These are phyloP conservation scores for Atta colombica DNA, from an alignment of 1,140 invertebrate species.

Conservation along the genomic window DNA sequence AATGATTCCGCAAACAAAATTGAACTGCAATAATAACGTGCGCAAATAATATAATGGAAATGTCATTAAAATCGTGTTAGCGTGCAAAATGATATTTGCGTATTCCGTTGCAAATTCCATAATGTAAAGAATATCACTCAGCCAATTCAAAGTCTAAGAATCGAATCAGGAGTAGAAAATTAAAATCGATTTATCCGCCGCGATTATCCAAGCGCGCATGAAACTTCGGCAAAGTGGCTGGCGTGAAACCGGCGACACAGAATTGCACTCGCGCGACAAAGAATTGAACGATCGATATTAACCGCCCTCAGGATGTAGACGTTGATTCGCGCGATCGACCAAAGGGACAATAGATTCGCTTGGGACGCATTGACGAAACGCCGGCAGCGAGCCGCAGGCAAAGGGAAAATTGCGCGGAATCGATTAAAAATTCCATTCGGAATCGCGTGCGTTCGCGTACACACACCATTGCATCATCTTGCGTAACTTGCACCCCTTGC, in stretches of 20 bases:
- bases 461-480: constrained; percentile 24
- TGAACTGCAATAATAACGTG: neutral
- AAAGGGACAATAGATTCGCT: constrained; percentile 26
- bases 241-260: constrained; percentile 13
- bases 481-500: constrained; percentile 10
- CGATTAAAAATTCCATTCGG: constrained; percentile 68
- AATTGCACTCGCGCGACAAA: constrained; percentile 6
- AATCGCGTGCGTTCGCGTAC: constrained; percentile 11
- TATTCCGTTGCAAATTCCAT: neutral
- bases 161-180: constrained; percentile 9
- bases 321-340: neutral
- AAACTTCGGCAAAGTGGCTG: constrained; percentile 8
- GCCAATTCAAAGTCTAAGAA: neutral
- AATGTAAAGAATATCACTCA: neutral
- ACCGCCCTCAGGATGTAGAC: constrained; percentile 2
- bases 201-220: neutral
- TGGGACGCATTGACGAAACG: constrained; percentile 20
- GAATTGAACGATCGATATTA: neutral
- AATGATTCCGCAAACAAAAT: neutral
- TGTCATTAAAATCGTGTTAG: neutral
- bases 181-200: neutral
- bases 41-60: neutral
- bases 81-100: neutral
- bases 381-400: constrained; percentile 9
- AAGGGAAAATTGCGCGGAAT: constrained; percentile 56